Base-by-base conservation (phyloP, 2,797 vertebrate genomes). In the Argyrosomus regius region DNA sequence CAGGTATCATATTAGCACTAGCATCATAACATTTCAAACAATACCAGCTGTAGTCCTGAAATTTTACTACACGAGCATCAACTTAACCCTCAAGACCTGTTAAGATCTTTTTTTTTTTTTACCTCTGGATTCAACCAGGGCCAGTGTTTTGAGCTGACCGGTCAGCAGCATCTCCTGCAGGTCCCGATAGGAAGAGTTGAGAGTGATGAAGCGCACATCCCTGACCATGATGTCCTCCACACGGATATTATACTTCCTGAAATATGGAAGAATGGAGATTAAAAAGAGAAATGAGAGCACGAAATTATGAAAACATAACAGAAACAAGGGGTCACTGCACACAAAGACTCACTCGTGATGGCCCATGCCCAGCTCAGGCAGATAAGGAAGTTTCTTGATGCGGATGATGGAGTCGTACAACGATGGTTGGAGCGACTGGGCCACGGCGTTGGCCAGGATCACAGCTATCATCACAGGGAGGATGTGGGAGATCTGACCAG, bases 191-290 rank as follows among this genome's bases (percentile, higher is more conserved):
- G 96, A 96, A 77, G 97, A 98, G 92, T 93, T 97, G 49, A 99
- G 96, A 35, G 97, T 97, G 88, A 99, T 93, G 11, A 94, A 96
- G 72, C 92, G 96, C 49, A 99, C 96, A 0, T 99, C 98, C 61
- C 97, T 93, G 61, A 99, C 96, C 98, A 99, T 99, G 91, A 99
- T 99, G 92, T 99, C 98, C 84, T 99, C 98, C 81, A 99, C 98
- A 0, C 97, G 96, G 70, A 99, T 96, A 1, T 97, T 98, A 91
- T 99, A 99, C 88, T 97, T 99, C 89, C 98, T 99, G 82, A 77
- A 73, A 78, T 17, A 67, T 59, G 58, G 14, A 49, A 26, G 56
- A 67, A 10, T 2, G 43, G 41, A n/a, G 35, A 12, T 13, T 3
- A 81, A 28, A 13, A 67, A 7, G 43, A 54, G 2, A 8, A 39